Evolutionary conservation across 2,113 vertebrate genomes (phyloP).

Genomic region (Halcyon senegalensis): DNA sequence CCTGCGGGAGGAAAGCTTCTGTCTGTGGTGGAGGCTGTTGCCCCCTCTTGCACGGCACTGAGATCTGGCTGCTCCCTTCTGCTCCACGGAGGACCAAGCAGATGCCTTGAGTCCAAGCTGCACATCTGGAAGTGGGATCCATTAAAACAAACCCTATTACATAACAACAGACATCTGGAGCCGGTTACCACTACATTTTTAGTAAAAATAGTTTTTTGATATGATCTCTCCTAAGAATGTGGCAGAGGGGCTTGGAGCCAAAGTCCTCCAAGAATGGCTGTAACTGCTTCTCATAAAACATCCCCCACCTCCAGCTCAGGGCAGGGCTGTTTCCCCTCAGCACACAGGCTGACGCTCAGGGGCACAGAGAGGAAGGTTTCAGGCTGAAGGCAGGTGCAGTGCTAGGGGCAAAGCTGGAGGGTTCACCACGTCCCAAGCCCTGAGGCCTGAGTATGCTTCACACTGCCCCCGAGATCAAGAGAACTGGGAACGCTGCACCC

Average conservation of each 20-base stretch:
- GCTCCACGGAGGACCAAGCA: neutral
- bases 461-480: neutral
- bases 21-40: neutral
- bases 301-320: neutral
- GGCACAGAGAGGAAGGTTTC: neutral
- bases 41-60: neutral
- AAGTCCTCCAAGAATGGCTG: constrained; percentile 52
- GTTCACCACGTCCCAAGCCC: neutral
- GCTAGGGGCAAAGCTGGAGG: neutral
- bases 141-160: constrained; percentile 64
- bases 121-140: constrained; percentile 67
- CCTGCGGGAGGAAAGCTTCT: neutral
- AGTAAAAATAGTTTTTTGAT: constrained; percentile 59
- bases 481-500: neutral
- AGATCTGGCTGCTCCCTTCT: neutral
- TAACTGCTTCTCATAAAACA: constrained; percentile 43
- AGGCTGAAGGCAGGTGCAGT: constrained; percentile 13
- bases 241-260: constrained; percentile 38
- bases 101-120: constrained; percentile 5
- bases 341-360: neutral
- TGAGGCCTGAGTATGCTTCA: neutral
- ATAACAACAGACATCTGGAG: constrained; percentile 73
- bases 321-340: neutral
- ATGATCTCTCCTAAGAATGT: constrained; percentile 70
- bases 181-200: constrained; percentile 67